Base-by-base conservation (phyloP, 2,888 invertebrate species). In the Vanessa cardui region DNA sequence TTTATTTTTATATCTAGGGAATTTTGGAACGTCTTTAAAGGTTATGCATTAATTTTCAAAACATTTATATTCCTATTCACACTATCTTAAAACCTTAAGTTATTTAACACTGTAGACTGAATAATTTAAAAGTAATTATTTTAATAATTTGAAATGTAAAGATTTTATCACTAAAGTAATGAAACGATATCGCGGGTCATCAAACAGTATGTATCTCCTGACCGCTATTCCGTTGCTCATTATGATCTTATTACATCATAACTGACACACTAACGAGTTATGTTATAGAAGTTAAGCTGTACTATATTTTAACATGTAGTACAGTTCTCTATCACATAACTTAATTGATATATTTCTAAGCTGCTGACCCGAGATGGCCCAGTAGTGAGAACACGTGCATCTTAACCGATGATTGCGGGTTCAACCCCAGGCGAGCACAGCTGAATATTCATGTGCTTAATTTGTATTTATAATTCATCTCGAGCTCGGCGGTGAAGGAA, bases 231-330 rank as follows among this genome's bases (percentile, higher is more conserved):
- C 47, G 44, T 15, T 18, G n/a, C 45, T 39, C 61, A 60, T 66
- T 66, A 61, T 39, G 26, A 21, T 66, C 46, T 50, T 15, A 46
- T 66, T 66, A 66, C 33, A 39, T 66, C 33, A 46, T 66, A 66
- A 66, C 21, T 18, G 39, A 21, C 44, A 44, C 26, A 60, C 52
- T 66, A 61, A 66, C 54, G 39, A 54, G 50, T 18, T 39, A 60
- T 20, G 21, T 66, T 59, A 61, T 60, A 61, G 54, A 18, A 47
- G 21, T 44, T 12, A 39, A 56, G 16, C 3, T 2, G 18, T 39
- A 54, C 15, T 21, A 39, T 20, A 33, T 45, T 59, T 26, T 16
- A 5, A 4, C 8, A 21, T 4, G 9, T 15, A 50, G 39, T 3
- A 33, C 9, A n/a, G n/a, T n/a, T 26, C 2, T 26, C 2, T 26